Base-by-base conservation (phyloP, 2,888 invertebrate genomes). In the Drosophila limbata region DNA sequence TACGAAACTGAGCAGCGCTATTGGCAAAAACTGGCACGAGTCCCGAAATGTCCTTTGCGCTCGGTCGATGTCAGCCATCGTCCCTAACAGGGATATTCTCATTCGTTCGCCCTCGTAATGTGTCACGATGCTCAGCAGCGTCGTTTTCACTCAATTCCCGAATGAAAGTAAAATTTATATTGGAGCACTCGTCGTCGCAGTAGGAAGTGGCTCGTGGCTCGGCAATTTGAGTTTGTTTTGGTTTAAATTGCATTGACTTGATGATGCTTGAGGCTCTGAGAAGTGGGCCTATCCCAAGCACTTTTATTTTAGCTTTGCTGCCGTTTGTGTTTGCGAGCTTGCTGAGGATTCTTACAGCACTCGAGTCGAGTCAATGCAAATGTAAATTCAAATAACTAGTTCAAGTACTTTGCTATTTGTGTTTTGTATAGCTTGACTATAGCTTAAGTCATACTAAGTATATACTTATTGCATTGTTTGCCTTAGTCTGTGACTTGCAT, bases 1-100 rank as follows among this genome's bases (percentile, higher is more conserved):
- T 92, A 90, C 91, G 91, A 91, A 92, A 92, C 92, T 92, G 92
- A 92, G 91, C 84, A 74, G 62, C 77, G 78, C 57, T 53, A 73
- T 70, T 84, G 78, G 89, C 91, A 89, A 91, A 90, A 90, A 90
- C 68, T 75, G 76, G 69, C 71, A 84, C 88, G 88, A 85, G 28
- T 64, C 59, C 73, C 75, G 75, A 82, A 90, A 90, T 82, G 53
- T 89, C 81, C 89, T 79, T 64, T 62, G 25, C 64, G 52, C 52
- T 68, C 78, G 83, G 73, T 75, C 78, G 83, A 77, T 81, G 79
- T 65, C 71, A 55, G 37, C 17, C 10, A 33, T 53, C 47, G 64
- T 44, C 21, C 37, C 53, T 68, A 47, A 48, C 44, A 45, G 79
- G 84, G 89, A 88, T 57, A 79, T 88, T 84, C 25, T 53, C 8